phyloP scores from a whole-genome alignment of 2,888 invertebrate species.

The Phymatocera aterrima region DNA sequence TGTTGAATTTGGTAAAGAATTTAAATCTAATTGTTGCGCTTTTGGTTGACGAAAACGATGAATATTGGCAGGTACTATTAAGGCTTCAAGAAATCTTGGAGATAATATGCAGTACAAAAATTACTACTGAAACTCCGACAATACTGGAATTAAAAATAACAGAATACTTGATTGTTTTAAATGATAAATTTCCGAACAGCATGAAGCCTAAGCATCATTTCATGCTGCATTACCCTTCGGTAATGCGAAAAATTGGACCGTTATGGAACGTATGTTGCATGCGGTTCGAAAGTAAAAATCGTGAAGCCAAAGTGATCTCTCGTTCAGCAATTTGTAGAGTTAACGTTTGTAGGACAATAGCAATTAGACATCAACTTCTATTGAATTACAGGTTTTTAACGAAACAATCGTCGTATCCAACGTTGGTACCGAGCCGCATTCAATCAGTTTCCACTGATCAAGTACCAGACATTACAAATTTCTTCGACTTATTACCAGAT shows the following conservation, averaged over 20 bases:
- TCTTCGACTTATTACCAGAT: not conserved
- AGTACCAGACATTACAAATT: not conserved
- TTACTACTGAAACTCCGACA: not conserved
- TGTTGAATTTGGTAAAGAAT: constrained; percentile 46
- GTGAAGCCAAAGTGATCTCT: not conserved
- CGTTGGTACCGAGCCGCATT: not conserved
- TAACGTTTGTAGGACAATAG: constrained; percentile 1
- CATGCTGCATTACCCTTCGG: not conserved
- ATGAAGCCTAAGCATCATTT: constrained; percentile 6
- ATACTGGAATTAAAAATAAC: constrained; percentile 1
- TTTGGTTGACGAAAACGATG: not conserved
- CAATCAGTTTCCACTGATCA: not conserved
- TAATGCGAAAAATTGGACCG: not conserved
- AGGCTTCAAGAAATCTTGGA: not conserved
- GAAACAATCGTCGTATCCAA: constrained; percentile 1
- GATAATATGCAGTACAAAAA: not conserved
- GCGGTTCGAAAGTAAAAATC: constrained; percentile 18
- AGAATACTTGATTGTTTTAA: not conserved
- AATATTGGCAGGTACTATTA: not conserved
- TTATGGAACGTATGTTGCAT: constrained; percentile 14
- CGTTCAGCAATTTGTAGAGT: not conserved
- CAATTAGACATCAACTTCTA: not conserved
- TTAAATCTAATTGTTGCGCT: constrained; percentile 10
- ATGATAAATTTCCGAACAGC: not conserved
- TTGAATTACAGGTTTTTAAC: not conserved